Percentiles rank a stretch among this genome's conserved stretches.
These are phyloP conservation scores for Bettongia penicillata DNA, from an alignment of 2,113 vertebrate species.

Conservation along the genomic window DNA sequence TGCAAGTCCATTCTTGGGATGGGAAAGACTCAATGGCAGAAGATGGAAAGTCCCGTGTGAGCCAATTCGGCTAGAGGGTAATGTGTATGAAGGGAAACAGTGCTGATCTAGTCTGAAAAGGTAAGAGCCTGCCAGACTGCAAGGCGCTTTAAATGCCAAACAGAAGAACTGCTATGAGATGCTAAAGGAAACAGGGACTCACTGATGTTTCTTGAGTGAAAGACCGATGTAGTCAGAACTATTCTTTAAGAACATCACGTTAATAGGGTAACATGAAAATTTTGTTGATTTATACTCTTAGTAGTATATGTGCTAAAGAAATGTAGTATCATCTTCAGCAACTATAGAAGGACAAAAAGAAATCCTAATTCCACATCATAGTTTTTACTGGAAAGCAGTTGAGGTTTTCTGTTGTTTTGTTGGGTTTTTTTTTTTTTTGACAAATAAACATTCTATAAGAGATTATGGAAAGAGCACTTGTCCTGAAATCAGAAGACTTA, in stretches of 20 bases:
- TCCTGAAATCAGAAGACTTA: not conserved
- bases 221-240: not conserved
- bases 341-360: not conserved
- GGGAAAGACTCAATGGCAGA: too few species aligned
- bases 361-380: not conserved
- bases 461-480: not conserved
- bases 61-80: too few species aligned
- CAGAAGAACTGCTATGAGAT: not conserved
- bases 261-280: not conserved
- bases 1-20: too few species aligned
- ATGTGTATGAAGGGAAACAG: too few species aligned
- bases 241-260: not conserved
- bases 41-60: too few species aligned
- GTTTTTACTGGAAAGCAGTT: not conserved
- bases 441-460: not conserved
- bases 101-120: not conserved
- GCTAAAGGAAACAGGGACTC: not conserved
- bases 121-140: too few species aligned
- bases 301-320: constrained; percentile 32
- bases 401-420: too few species aligned
- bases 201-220: not conserved
- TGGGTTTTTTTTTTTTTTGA: not conserved
- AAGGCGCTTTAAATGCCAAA: not conserved
- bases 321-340: not conserved
- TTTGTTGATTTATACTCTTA: not conserved